Evolutionary conservation across 2,113 vertebrate genomes (phyloP), one percentile per base, ranked within the genome.

Genomic region (Siniperca chuatsi): DNA sequence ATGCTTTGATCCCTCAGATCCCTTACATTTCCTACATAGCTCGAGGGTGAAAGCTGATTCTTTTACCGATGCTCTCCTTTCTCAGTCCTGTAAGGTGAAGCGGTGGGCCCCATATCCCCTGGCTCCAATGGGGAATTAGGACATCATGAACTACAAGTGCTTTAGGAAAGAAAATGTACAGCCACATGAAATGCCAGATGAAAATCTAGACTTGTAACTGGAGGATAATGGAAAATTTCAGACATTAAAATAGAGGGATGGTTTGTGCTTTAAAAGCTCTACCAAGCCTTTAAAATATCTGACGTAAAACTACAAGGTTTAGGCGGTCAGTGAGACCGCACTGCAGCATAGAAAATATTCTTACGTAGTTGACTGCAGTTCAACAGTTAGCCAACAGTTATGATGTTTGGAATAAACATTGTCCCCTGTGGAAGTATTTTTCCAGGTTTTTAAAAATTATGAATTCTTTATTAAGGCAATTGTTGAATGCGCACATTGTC

Each of bases 1-100:
- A 54, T 29, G 77, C 89, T 91, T 87, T 91, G 89, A 91, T 92
- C 87, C 81, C 42, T 76, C 62, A 58, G 84, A 93, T 92, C 90
- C 37, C 68, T 89, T 87, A 89, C 82, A 76, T 87, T 90, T 89
- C 85, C 74, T 75, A 75, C 82, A 68, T 42, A 83, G 81, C 82
- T 71, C 0, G 1, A 46, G 86, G 86, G 52, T 83, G 83, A 86
- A 92, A 90, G 89, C 87, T 60, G 90, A 92, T 67, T 90, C 82
- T 84, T 79, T 81, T 75, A 58, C 78, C 58, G 4, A 73, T 67
- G 81, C 78, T 85, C 74, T 79, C 42, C 65, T 77, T 73, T 76
- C 83, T 72, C 71, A 12, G 65, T 58, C 75, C 69, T 79, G 81
- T 84, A 83, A 82, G 82, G 58, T 81, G 64, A 91, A 77, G 82